These are phyloP conservation scores for Luehdorfia chinensis DNA, from an alignment of 1,140 invertebrate species.

Conservation along the genomic window DNA sequence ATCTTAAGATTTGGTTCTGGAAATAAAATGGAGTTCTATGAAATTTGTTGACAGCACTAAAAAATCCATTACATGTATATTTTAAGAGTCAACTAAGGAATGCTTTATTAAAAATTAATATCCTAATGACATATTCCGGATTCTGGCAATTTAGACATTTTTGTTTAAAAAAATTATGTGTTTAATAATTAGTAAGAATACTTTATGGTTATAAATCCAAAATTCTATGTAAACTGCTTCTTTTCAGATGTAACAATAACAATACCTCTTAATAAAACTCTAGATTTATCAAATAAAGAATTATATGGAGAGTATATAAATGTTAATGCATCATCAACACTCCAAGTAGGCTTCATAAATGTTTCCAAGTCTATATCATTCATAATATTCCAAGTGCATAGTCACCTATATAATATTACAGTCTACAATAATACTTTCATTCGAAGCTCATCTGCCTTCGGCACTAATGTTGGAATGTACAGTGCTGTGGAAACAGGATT, in stretches of 20 bases:
- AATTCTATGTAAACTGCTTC: no score
- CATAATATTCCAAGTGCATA: slow-evolving; percentile 83
- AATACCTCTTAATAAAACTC: slow-evolving; percentile 50
- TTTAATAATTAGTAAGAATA: no score
- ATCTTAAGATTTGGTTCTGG: no score
- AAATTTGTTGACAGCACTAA: no score
- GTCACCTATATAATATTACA: slow-evolving; percentile 79
- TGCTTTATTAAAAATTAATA: no score
- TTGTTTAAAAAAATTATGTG: no score
- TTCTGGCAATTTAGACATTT: no score
- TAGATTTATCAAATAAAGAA: slow-evolving; percentile 43
- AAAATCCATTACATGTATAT: no score
- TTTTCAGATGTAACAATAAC: slow-evolving; percentile 60
- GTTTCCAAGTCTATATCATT: slow-evolving; percentile 75
- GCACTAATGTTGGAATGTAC: slow-evolving; percentile 82
- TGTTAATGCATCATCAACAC: slow-evolving; percentile 38
- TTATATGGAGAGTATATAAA: slow-evolving; percentile 43
- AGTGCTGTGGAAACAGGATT: slow-evolving; percentile 38
- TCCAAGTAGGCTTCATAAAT: slow-evolving; percentile 71
- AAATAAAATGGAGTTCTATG: no score
- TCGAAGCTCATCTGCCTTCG: slow-evolving; percentile 59
- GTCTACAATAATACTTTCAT: slow-evolving; percentile 75
- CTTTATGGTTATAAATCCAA: no score
- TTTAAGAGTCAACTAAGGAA: no score
- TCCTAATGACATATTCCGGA: no score